Percentiles rank a stretch among this genome's conserved stretches.
Conservation (phyloP, 35 echinoderm and acorn worm genomes). For the Eucidaris tribuloides region DNA sequence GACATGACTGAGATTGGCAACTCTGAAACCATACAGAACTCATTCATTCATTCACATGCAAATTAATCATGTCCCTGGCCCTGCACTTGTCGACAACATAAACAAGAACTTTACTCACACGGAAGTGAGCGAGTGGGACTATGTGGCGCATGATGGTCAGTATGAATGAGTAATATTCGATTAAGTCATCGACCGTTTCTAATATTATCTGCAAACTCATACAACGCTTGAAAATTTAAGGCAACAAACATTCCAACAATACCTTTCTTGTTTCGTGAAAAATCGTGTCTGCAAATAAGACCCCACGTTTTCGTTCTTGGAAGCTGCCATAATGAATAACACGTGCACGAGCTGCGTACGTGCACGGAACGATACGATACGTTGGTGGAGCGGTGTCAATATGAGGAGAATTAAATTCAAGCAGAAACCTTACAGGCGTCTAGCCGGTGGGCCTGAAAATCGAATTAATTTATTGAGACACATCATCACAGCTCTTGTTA, state of each 20-base stretch:
- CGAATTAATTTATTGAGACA: conserved; percentile 56
- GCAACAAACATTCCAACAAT: background rate
- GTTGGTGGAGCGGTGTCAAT: too few species aligned
- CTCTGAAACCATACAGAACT: too few species aligned
- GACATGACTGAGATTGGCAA: too few species aligned
- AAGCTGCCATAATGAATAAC: too few species aligned
- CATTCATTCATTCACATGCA: too few species aligned
- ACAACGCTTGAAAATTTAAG: background rate
- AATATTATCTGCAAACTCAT: background rate
- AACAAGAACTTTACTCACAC: background rate
- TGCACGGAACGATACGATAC: too few species aligned
- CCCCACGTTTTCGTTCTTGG: background rate
- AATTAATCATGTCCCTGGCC: too few species aligned
- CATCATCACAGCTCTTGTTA: conserved; percentile 54
- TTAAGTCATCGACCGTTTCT: background rate
- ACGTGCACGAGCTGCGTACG: too few species aligned
- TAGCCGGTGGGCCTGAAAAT: conserved; percentile 47
- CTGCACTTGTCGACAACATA: background rate
- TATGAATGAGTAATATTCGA: background rate
- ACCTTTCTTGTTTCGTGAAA: conserved; percentile 66
- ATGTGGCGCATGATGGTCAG: background rate
- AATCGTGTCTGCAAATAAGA: conserved; percentile 67
- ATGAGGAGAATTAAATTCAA: too few species aligned
- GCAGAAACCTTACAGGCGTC: conserved; percentile 54
- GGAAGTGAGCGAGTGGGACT: background rate